A percentile compares a stretch with the other conserved stretches of the same genome.
Conservation (phyloP, 2,888 invertebrate species). For the Acanthosepion pharaonis region DNA sequence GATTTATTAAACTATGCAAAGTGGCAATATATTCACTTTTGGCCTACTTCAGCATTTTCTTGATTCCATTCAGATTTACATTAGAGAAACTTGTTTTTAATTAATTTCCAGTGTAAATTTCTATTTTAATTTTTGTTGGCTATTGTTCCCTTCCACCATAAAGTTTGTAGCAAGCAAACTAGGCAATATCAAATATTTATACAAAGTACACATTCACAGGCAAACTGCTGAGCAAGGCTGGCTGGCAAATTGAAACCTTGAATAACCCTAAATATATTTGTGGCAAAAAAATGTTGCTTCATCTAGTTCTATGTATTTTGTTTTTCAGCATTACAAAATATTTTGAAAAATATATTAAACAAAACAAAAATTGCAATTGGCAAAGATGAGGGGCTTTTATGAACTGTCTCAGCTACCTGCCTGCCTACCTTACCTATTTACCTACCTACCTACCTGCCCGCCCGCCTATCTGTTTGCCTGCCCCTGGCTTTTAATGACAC, state of each 20-base stretch:
- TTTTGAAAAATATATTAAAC: not conserved
- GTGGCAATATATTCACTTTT: too few relatives aligned
- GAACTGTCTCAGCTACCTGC: not conserved
- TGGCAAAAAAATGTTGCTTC: conserved; percentile 42
- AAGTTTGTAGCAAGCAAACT: not conserved
- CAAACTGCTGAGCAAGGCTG: not conserved
- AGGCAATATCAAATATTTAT: not conserved
- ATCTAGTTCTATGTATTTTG: conserved; percentile 40
- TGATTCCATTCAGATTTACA: too few relatives aligned
- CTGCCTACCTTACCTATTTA: not conserved
- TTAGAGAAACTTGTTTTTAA: too few relatives aligned
- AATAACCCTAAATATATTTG: not conserved
- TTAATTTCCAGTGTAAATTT: too few relatives aligned
- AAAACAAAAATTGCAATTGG: not conserved
- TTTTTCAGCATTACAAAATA: conserved; percentile 34
- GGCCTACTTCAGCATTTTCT: too few relatives aligned
- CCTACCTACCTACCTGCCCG: not conserved
- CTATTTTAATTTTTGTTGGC: not conserved
- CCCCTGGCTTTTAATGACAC: conserved; percentile 33
- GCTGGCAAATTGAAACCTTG: not conserved
- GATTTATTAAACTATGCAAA: too few relatives aligned
- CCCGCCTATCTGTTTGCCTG: not conserved
- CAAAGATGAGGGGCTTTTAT: conserved; percentile 4
- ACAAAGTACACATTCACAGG: not conserved
- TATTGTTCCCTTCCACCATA: not conserved